Percentiles rank a stretch among this genome's conserved stretches.
Evolutionary conservation across 2,888 invertebrate species (phyloP).

Genomic region (Drosophila algonquin): DNA sequence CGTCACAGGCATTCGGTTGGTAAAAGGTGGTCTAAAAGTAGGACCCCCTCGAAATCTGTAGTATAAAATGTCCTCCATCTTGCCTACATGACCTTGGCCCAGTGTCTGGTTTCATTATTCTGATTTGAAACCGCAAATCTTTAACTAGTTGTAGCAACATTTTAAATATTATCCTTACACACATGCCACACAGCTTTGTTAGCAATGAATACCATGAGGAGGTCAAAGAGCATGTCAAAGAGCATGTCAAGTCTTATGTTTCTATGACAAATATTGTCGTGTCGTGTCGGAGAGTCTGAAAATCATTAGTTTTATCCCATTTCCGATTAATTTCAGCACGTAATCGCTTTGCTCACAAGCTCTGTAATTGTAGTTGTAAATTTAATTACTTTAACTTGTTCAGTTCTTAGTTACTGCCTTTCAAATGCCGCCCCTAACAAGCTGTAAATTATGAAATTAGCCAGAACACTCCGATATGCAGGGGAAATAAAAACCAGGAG

Average conservation of each 20-base stretch:
- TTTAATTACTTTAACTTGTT: constrained; percentile 21
- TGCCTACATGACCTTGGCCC: too few relatives aligned
- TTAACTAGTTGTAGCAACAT: too few relatives aligned
- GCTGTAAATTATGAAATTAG: constrained; percentile 33
- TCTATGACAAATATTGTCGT: not conserved
- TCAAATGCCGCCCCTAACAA: constrained; percentile 10
- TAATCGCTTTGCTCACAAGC: constrained; percentile 13
- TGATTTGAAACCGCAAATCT: too few relatives aligned
- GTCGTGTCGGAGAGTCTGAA: not conserved
- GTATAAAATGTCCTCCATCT: too few relatives aligned
- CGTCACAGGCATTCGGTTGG: too few relatives aligned
- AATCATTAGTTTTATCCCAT: not conserved
- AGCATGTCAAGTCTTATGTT: not conserved
- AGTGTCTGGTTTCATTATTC: too few relatives aligned
- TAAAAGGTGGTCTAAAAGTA: too few relatives aligned
- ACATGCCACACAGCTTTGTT: too few relatives aligned
- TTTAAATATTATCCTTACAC: too few relatives aligned
- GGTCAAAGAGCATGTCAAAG: too few relatives aligned
- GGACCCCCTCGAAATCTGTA: too few relatives aligned
- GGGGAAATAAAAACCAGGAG: not conserved
- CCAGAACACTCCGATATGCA: not conserved
- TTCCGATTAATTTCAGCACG: not conserved
- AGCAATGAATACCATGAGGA: too few relatives aligned
- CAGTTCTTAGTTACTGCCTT: constrained; percentile 6
- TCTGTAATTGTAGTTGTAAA: constrained; percentile 15